Conservation (phyloP, 2,797 vertebrate species). For the Brotula barbata region DNA sequence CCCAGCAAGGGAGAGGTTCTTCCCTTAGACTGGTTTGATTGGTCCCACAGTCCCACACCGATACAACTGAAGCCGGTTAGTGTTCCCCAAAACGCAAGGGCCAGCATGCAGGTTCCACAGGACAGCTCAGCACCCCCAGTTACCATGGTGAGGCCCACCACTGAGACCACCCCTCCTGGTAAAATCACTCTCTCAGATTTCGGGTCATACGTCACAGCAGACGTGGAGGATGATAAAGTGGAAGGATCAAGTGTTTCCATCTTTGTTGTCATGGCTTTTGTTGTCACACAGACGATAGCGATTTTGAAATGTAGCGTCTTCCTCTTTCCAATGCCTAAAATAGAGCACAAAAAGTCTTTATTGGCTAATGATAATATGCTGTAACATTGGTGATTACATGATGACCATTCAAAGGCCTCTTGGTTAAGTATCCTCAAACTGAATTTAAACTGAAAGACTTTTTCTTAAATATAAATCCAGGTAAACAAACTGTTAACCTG, state of each 20-base stretch:
- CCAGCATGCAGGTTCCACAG: slow-evolving; percentile 78
- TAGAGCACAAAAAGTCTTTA: too few relatives aligned
- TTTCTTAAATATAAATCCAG: neutral
- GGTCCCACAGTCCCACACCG: slow-evolving; percentile 77
- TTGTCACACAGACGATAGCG: neutral
- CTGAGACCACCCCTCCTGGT: slow-evolving; percentile 75
- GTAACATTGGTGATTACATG: too few relatives aligned
- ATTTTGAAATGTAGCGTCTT: slow-evolving; percentile 18
- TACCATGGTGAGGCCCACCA: slow-evolving; percentile 76
- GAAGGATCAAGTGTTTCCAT: slow-evolving; percentile 72
- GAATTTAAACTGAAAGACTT: neutral
- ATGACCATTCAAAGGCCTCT: neutral
- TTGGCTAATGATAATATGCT: too few relatives aligned
- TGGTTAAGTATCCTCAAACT: neutral
- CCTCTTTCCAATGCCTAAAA: slow-evolving; percentile 35
- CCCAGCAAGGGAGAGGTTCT: slow-evolving; percentile 67
- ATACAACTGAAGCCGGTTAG: slow-evolving; percentile 76
- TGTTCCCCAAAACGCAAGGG: slow-evolving; percentile 79
- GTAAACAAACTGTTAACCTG: neutral
- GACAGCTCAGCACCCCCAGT: slow-evolving; percentile 80
- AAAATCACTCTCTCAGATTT: slow-evolving; percentile 73
- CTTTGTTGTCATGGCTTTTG: slow-evolving; percentile 38
- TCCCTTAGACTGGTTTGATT: slow-evolving; percentile 7
- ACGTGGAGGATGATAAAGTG: slow-evolving; percentile 38
- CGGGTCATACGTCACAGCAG: slow-evolving; percentile 70